These are phyloP conservation scores for Gadus macrocephalus DNA, from an alignment of 2,113 vertebrate species.

Conservation along the genomic window DNA sequence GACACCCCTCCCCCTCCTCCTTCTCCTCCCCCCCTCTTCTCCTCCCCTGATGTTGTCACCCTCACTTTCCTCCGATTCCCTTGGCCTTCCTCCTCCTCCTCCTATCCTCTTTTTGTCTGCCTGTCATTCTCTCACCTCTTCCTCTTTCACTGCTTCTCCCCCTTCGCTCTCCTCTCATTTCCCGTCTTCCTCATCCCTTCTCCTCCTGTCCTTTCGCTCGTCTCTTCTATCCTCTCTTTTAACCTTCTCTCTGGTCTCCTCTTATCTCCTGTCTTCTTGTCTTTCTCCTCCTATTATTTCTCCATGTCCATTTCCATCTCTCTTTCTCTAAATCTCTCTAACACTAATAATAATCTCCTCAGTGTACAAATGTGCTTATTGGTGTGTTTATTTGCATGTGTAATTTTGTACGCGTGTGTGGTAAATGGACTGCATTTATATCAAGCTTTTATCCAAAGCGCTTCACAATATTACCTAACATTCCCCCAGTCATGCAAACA, in stretches of 20 bases:
- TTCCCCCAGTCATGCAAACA: no score
- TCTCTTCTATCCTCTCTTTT: neutral
- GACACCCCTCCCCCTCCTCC: slow-evolving; percentile 3
- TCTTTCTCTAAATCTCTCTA: neutral
- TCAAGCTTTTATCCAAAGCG: no score
- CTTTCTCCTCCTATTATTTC: neutral
- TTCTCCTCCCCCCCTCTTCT: neutral
- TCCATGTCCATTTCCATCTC: neutral
- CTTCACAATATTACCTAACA: no score
- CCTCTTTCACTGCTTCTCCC: neutral
- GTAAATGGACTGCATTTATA: no score
- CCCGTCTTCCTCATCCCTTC: neutral
- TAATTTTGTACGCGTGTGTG: slow-evolving; percentile 25
- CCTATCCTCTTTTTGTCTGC: neutral
- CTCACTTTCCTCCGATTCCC: neutral
- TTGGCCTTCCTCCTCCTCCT: slow-evolving; percentile 1
- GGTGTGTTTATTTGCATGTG: neutral
- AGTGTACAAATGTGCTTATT: slow-evolving; percentile 3
- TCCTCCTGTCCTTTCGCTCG: neutral
- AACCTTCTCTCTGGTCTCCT: slow-evolving; percentile 21
- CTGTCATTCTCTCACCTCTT: neutral
- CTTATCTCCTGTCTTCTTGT: slow-evolving; percentile 29
- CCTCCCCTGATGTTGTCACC: neutral
- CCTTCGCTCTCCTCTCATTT: neutral
- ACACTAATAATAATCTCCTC: slow-evolving; percentile 11